phyloP scores from a whole-genome alignment of 2,113 vertebrate species.

The Macrotus californicus region DNA sequence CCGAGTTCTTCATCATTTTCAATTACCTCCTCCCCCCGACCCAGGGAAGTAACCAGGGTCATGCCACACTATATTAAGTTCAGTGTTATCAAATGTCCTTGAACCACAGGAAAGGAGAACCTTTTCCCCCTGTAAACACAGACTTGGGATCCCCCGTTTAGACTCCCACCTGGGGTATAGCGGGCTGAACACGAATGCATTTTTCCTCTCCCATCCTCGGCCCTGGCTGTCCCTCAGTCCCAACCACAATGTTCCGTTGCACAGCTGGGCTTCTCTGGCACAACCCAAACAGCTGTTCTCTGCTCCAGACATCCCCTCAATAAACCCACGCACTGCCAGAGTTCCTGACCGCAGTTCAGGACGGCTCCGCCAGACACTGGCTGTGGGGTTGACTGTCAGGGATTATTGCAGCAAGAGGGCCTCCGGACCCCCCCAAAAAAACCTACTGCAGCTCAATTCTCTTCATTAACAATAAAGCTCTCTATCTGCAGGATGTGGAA shows the following conservation, averaged over 20 bases:
- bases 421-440: background rate
- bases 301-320: background rate
- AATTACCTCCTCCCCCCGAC: background rate
- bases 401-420: background rate
- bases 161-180: background rate
- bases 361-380: background rate
- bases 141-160: background rate
- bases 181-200: background rate
- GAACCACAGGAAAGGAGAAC: background rate
- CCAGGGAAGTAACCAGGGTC: background rate
- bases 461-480: background rate
- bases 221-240: background rate
- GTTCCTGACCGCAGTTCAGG: background rate
- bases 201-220: background rate
- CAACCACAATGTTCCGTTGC: background rate
- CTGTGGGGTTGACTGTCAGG: background rate
- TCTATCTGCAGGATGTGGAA: background rate
- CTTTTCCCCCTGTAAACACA: background rate
- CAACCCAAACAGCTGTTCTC: background rate
- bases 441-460: background rate
- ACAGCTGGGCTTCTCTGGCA: background rate
- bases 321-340: background rate
- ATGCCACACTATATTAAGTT: background rate
- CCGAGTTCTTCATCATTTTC: fast-evolving
- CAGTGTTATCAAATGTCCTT: background rate